Percentiles rank a stretch among this genome's conserved stretches.
Evolutionary conservation across 2,888 invertebrate species (phyloP).

Genomic region (Abscondita cerata): DNA sequence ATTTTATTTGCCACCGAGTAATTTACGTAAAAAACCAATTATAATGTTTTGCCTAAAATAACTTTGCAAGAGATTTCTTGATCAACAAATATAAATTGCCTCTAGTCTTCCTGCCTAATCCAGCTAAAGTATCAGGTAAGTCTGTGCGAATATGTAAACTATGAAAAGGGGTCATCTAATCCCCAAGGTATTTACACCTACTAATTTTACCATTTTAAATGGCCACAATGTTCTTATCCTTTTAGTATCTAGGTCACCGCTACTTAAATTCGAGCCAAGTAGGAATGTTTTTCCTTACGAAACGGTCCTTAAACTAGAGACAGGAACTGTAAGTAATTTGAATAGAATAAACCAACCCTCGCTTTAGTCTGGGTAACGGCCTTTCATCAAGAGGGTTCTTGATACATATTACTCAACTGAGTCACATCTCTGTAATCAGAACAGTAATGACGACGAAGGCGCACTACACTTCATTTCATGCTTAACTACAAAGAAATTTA

Average conservation of each 20-base stretch:
- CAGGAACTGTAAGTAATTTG: not conserved
- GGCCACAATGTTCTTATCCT: too few species aligned
- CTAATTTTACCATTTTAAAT: not conserved
- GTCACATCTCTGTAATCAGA: slow-evolving; percentile 45
- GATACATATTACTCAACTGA: slow-evolving; percentile 46
- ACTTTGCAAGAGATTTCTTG: too few species aligned
- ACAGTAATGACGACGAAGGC: slow-evolving; percentile 45
- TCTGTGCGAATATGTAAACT: not conserved
- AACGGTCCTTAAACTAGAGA: not conserved
- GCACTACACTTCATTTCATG: slow-evolving; percentile 48
- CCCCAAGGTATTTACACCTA: slow-evolving; percentile 11
- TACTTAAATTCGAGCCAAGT: too few species aligned
- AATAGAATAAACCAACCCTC: not conserved
- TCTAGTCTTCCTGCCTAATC: not conserved
- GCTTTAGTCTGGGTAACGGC: not conserved
- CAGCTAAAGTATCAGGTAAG: too few species aligned
- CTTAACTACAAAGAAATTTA: slow-evolving; percentile 50
- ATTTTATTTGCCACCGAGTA: too few species aligned
- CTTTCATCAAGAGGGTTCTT: slow-evolving; percentile 33
- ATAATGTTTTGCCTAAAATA: too few species aligned
- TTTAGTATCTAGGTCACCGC: too few species aligned
- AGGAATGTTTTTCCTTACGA: too few species aligned
- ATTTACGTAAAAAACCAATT: too few species aligned
- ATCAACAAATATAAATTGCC: too few species aligned
- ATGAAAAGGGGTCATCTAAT: slow-evolving; percentile 6